phyloP scores from a whole-genome alignment of 2,888 invertebrate genomes.

The Leptothorax acervorum region DNA sequence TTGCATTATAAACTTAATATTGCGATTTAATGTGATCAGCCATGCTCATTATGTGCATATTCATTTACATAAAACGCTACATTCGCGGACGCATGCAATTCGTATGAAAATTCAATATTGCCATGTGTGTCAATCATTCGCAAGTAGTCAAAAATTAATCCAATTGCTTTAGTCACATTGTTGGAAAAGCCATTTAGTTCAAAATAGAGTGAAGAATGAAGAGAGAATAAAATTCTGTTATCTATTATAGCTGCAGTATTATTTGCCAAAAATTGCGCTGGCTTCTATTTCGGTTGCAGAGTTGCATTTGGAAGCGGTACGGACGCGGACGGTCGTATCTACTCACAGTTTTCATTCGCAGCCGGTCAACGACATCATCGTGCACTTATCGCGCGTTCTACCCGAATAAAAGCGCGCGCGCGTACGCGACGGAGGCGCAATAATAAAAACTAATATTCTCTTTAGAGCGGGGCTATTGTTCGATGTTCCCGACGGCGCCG shows the following conservation, averaged over 20 bases:
- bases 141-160: slow-evolving; percentile 14
- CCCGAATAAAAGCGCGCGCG: slow-evolving; percentile 52
- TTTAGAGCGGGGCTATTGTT: slow-evolving; percentile 74
- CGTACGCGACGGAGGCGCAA: slow-evolving; percentile 41
- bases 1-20: slow-evolving; percentile 48
- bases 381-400: slow-evolving; percentile 42
- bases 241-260: neutral
- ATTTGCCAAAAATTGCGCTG: neutral
- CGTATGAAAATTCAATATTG: slow-evolving; percentile 7
- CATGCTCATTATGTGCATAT: slow-evolving; percentile 32
- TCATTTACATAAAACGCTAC: slow-evolving; percentile 39
- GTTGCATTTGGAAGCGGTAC: neutral
- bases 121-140: slow-evolving; percentile 8
- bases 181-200: neutral
- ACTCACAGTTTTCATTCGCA: slow-evolving; percentile 52
- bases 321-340: slow-evolving; percentile 41
- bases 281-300: neutral
- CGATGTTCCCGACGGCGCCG: slow-evolving; percentile 36
- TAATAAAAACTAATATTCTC: slow-evolving; percentile 73
- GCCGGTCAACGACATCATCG: slow-evolving; percentile 46
- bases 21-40: slow-evolving; percentile 29
- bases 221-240: neutral
- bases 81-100: neutral
- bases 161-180: neutral
- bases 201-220: neutral